Evolutionary conservation across 2,113 vertebrate genomes (phyloP), one percentile per base, ranked within the genome.

Genomic region (Ibidorhyncha struthersii): DNA sequence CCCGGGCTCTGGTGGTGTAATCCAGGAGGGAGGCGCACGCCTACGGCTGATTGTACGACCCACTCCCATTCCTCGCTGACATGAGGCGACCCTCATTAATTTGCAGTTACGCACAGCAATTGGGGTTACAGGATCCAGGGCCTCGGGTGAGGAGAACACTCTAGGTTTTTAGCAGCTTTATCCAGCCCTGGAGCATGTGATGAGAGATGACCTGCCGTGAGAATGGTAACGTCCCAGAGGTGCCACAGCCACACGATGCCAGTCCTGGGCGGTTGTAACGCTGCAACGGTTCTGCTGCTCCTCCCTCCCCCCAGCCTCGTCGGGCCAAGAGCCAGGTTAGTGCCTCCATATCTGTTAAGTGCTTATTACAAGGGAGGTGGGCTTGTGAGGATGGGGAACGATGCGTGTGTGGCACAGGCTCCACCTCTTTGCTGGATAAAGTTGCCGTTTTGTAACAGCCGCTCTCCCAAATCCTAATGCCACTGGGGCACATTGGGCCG

Each of bases 111-210:
- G 4, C 78, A 10, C 74, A 8, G 88, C 61, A 15, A 4, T 1
- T 8, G 52, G 69, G 73, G 47, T 26, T 19, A 82, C n/a, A 6
- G 82, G 89, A 50, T 36, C 59, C 80, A 9, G 62, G 86, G 49
- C 79, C 45, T 41, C 21, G 1, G 36, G 47, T 0, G 76, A 59
- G 76, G 34, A 89, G 36, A 59, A 85, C 41, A 0, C 49, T 73
- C 89, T 73, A 27, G 83, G 82, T 55, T n/a, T 73, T 40, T 18
- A 95, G 96, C 97, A 97, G 96, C 97, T 93, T 80, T 62, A 52
- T 49, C 66, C 81, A 49, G 93, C 56, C 91, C 70, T 14, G 83
- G 80, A 89, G 89, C 26, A 2, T 0, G 16, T 0, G 81, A 25
- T 16, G 85, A 71, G 83, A 87, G 82, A 12, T 4, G 81, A 58